Evolutionary conservation across 2,113 vertebrate species (phyloP), one percentile per base, ranked within the genome.

Genomic region (Atherinomorus stipes): DNA sequence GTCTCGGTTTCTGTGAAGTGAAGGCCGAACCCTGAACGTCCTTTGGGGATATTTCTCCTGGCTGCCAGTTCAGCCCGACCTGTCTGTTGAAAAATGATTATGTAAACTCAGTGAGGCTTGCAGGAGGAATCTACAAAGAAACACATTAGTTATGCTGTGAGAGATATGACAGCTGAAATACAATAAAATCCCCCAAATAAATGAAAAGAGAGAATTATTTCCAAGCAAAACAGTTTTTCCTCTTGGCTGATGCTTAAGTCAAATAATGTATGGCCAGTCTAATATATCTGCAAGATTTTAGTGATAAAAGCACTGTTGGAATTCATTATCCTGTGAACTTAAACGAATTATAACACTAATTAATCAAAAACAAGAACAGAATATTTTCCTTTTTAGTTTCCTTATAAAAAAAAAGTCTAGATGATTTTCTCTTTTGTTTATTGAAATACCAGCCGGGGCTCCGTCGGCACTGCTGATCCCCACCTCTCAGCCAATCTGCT

Each of bases 41-140:
- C 58, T 79, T n/a, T 16, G 74, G 82, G 87, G 74, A 18, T 40
- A 44, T 69, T 26, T 62, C 58, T 85, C 42, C 71, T 76, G 73
- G 79, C 84, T 64, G 76, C 78, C 34, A 63, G 44, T 58, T 56
- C 44, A 34, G 76, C 44, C 31, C 2, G 7, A 54, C 64, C 64
- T 8, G 15, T 64, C 74, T 66, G 68, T 16, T 71, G 77, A 81
- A 84, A 89, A 80, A 59, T 79, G 74, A 78, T 74, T 83, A 70
- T 85, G 52, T 80, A 67, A 70, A 73, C 60, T 38, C 23, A 49
- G 56, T n/a, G 59, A 68, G 58, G 54, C 75, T 80, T 66, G 54
- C 64, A 15, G 38, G 67, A 58, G 70, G 74, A 79, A 69, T 73
- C 71, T 73, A 78, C 74, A 65, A 61, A 68, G 71, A 75, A 52